Evolutionary conservation across 2,113 vertebrate species (phyloP), one percentile per base, ranked within the genome.

Genomic region (Garra rufa): DNA sequence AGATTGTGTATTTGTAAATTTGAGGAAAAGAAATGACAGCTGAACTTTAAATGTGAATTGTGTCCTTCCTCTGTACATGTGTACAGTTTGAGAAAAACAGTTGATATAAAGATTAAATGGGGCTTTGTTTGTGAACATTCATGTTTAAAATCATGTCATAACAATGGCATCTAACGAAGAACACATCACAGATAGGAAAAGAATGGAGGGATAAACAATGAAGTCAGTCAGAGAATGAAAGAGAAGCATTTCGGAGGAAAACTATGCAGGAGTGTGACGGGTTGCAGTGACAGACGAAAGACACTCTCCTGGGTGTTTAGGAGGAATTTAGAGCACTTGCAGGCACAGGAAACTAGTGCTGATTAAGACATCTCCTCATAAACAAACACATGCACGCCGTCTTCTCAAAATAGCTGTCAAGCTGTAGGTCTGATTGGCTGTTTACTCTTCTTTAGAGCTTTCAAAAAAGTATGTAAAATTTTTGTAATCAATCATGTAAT

Each of bases 291-390:
- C 26, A 78, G 74, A 83, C 82, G 69, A 52, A 80, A 78, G 61
- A 80, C 71, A 24, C 85, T 90, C 90, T 79, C 83, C 86, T 89
- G 88, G 88, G 83, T 88, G 89, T 91, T 90, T 74, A 5, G 77
- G 46, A 91, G 90, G 89, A 91, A 93, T 94, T 89, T 89, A 87
- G 78, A 88, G 86, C 87, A 88, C 85, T 87, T 76, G 24, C 48
- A 74, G 82, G 52, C 83, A 81, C 85, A 88, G 88, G 89, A 91
- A 92, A 83, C 81, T 63, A 34, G 85, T 70, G 75, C 83, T 84
- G 91, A 93, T 91, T 89, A 91, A 89, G 91, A 85, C 83, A 84
- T 89, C 70, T 78, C 76, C 90, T 80, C 85, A 86, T 91, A 88
- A 93, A 91, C 88, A 93, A 89, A 90, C 77, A 57, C 14, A 8